These are phyloP conservation scores for Grammatotria lemairii DNA, from an alignment of 2,113 vertebrate genomes.

Conservation along the genomic window DNA sequence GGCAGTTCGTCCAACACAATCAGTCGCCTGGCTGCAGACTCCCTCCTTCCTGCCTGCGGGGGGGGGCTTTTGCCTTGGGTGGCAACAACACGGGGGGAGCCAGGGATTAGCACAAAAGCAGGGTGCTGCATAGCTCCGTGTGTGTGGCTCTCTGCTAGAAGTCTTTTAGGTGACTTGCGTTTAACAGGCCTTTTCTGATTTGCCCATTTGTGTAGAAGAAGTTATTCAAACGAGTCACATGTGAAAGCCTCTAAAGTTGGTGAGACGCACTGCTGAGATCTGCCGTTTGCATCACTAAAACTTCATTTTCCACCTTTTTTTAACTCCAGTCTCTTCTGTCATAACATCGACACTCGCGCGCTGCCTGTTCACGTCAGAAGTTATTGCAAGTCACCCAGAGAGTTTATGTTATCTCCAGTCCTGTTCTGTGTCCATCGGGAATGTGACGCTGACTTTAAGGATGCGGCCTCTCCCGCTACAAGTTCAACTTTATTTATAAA, in stretches of 20 bases:
- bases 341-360: background rate
- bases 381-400: background rate
- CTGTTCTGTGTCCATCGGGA: background rate
- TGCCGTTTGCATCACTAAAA: accelerated
- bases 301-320: background rate
- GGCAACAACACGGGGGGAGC: conserved; percentile 7
- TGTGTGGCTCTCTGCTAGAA: background rate
- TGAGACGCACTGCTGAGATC: background rate
- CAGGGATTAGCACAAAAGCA: conserved; percentile 15
- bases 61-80: conserved; percentile 19
- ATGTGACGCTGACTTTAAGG: background rate
- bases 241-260: background rate
- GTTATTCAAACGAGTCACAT: background rate
- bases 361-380: background rate
- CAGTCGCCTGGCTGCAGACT: background rate
- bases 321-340: background rate
- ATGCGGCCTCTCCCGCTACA: background rate
- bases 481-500: conserved; percentile 2
- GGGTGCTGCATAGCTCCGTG: background rate
- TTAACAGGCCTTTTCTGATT: background rate
- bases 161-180: background rate
- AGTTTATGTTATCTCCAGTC: background rate
- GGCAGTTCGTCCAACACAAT: background rate
- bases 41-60: conserved; percentile 7
- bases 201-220: background rate